Base-by-base conservation (phyloP, 1,140 invertebrate genomes). In the Lasaia peninsularis region DNA sequence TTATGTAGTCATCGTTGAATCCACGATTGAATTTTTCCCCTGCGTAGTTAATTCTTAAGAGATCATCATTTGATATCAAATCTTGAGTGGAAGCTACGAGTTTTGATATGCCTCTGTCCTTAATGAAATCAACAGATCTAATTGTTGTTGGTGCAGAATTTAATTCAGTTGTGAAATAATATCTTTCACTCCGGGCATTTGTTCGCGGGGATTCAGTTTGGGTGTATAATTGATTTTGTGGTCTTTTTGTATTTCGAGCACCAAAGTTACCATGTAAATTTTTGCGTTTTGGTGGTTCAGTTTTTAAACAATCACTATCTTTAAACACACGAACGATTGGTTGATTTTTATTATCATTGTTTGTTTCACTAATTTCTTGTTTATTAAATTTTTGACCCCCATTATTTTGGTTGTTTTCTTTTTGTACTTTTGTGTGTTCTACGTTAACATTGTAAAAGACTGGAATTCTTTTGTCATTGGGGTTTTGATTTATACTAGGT, bases 21-120 rank as follows among this genome's bases (percentile, higher is more conserved):
- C 71, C 59, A 52, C 69, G 63, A 1, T 69, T 66, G n/a, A 76
- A 58, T 60, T 71, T 76, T 69, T 90, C 89, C 32, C 77, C 77
- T 1, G 90, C 89, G 14, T 88, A 78, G 64, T 92, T 92, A 4
- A 92, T 91, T 69, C 82, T 86, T 31, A 92, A 62, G 11, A 92
- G 82, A 78, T 92, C 91, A 66, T 90, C 84, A 62, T 91, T 91
- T 10, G 86, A 80, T 51, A 92, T 88, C 8, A 91, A 71, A 78
- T 91, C 88, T 69, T 89, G 89, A 4, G 91, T 91, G 10, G 84
- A 90, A 48, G 89, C 87, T 7, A 91, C 89, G 33, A 91, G 60
- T 73, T 81, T 90, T n/a, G 83, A 76, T 58, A 89, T 89, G 12
- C 79, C 73, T 50, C 77, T 77, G 51, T 81, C 60, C 24, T 68